Evolutionary conservation across 1,140 invertebrate genomes (phyloP), one percentile per base, ranked within the genome.

Genomic region (Augochlora pura): DNA sequence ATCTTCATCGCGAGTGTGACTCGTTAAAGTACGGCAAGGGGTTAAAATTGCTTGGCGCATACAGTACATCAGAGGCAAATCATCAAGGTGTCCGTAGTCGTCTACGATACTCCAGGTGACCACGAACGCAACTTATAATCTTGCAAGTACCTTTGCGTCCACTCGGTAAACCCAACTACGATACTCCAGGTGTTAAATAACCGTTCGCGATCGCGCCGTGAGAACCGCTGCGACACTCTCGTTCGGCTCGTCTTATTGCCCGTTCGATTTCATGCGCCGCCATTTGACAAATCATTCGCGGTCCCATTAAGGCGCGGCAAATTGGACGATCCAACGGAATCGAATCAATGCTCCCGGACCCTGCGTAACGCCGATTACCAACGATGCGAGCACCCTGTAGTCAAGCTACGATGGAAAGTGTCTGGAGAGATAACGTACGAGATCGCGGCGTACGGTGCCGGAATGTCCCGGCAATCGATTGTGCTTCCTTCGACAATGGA

Each of bases 391-490:
- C n/a, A 3, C 46, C 46, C 18, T n/a, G 62, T 27, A 46, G 38
- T 71, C 39, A 23, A 63, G 39, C 39, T 38, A n/a, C n/a, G 39
- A 66, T 66, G 39, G 64, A 25, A 25, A 66, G 46, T 46, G 64
- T 66, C 64, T 25, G 39, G 39, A 3, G 25, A 49, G 25, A 49
- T 32, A 32, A 63, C 21, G 21, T 46, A 25, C 39, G 27, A 14
- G 18, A 32, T 64, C 21, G 39, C 12, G 18, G 59, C 46, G 32
- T 1, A 32, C 4, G 10, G 18, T 4, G 8, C 21, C 16, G 25
- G 39, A 73, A 32, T 49, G 25, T 49, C 60, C 57, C 16, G 57
- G 18, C 1, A 27, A 64, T 73, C 59, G 70, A 73, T 73, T 23
- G n/a, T n/a, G 4, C 25, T 21, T 42, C 38, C 57, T n/a, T 16